Conservation (phyloP, 2,888 invertebrate genomes). For the Leucania comma region DNA sequence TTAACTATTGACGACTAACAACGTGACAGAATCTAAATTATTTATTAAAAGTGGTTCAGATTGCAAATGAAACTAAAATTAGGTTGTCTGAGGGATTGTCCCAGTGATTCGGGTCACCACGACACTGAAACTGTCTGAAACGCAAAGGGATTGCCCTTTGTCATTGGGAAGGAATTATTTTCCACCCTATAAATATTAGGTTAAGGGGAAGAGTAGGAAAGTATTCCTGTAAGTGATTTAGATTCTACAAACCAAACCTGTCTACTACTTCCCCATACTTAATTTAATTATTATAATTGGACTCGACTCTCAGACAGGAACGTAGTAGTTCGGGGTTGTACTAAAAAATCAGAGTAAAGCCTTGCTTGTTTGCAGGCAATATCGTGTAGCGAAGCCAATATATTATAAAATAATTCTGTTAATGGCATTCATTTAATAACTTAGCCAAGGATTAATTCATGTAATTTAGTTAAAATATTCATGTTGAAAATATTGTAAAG, state of each 20-base stretch:
- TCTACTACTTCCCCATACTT: neutral
- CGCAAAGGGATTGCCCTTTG: no score
- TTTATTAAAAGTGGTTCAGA: no score
- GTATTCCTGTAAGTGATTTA: no score
- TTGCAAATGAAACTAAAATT: no score
- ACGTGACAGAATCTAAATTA: no score
- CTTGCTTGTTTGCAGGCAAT: neutral
- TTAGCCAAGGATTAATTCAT: neutral
- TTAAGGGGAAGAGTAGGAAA: no score
- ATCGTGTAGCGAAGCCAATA: slow-evolving; percentile 11
- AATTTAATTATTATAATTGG: neutral
- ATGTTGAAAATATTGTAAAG: slow-evolving; percentile 11
- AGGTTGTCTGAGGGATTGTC: no score
- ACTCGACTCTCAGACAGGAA: neutral
- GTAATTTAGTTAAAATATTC: slow-evolving; percentile 9
- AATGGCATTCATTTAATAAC: slow-evolving; percentile 28
- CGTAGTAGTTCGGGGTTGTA: neutral
- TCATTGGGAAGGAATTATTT: no score
- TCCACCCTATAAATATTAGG: no score
- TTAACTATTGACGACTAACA: neutral
- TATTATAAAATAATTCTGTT: slow-evolving; percentile 11
- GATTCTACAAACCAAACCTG: no score
- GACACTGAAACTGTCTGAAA: no score
- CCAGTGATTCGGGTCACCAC: no score
- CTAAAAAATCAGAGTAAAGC: neutral